phyloP scores from a whole-genome alignment of 2,888 invertebrate genomes.

The Dorcus hopei region DNA sequence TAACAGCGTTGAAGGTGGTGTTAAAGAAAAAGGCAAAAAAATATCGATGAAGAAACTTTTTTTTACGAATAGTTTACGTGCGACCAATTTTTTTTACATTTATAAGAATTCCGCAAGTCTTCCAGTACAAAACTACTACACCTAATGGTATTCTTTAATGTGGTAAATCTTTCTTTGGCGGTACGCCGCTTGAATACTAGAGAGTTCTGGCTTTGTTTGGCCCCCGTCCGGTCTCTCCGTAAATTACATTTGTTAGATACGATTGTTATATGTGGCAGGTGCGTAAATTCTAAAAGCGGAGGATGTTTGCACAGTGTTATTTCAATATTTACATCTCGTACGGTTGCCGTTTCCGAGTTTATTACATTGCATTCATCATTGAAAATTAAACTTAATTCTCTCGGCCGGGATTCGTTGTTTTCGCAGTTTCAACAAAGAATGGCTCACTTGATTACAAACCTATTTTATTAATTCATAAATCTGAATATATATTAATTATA shows the following conservation, averaged over 20 bases:
- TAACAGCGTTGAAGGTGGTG: too few species aligned
- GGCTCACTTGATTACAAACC: too few species aligned
- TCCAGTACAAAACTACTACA: conserved; percentile 10
- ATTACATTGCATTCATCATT: conserved; percentile 18
- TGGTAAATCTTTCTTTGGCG: conserved; percentile 31
- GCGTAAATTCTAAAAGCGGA: conserved; percentile 28
- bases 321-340: conserved; percentile 26
- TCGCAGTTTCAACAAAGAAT: too few species aligned
- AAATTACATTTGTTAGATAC: conserved; percentile 29
- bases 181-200: conserved; percentile 25
- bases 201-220: conserved; percentile 24
- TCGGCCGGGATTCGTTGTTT: too few species aligned
- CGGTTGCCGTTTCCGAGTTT: conserved; percentile 13
- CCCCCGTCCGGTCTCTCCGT: conserved; percentile 12
- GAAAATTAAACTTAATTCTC: conserved; percentile 23
- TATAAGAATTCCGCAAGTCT: too few species aligned
- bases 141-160: conserved; percentile 31
- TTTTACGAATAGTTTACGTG: too few species aligned
- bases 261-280: conserved; percentile 29
- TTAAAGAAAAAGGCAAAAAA: too few species aligned
- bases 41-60: too few species aligned
- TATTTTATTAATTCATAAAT: too few species aligned
- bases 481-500: too few species aligned
- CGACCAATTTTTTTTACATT: too few species aligned
- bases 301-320: conserved; percentile 23